phyloP scores from a whole-genome alignment of 2,888 invertebrate genomes.

The Netelia fuscicornis region DNA sequence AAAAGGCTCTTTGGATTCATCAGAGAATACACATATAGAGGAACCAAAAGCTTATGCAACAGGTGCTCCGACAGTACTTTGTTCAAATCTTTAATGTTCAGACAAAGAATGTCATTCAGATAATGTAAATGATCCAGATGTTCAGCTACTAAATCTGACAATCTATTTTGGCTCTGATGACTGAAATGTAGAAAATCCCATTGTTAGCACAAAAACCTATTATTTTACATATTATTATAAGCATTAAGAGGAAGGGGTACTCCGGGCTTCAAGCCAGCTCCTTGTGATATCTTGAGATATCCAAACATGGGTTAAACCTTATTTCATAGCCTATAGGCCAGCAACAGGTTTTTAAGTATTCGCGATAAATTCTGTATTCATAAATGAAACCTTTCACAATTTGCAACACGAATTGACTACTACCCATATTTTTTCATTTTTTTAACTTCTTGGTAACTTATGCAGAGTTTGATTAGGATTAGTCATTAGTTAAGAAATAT shows the following conservation, averaged over 20 bases:
- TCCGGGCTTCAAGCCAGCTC: no score
- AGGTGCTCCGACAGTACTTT: slow-evolving; percentile 97
- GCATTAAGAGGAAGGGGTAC: not conserved
- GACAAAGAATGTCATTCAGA: slow-evolving; percentile 97
- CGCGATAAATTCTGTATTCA: no score
- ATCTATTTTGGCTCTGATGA: slow-evolving; percentile 95
- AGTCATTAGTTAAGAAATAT: no score
- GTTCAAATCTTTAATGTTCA: slow-evolving; percentile 96
- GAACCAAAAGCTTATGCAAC: slow-evolving; percentile 95
- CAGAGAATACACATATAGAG: slow-evolving; percentile 96
- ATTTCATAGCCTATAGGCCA: no score
- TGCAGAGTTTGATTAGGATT: no score
- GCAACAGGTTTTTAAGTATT: no score
- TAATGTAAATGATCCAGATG: slow-evolving; percentile 99
- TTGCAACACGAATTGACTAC: no score
- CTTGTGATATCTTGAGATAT: no score
- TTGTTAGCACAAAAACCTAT: not conserved
- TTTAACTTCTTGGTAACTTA: no score
- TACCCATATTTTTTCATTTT: no score
- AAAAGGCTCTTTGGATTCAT: slow-evolving; percentile 84
- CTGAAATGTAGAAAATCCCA: slow-evolving; percentile 86
- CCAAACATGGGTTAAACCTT: no score
- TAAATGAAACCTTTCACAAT: no score
- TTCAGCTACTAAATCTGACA: slow-evolving; percentile 98
- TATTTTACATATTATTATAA: slow-evolving; percentile 29